These are phyloP conservation scores for Panulirus ornatus DNA, from an alignment of 1,140 invertebrate genomes.

Conservation along the genomic window DNA sequence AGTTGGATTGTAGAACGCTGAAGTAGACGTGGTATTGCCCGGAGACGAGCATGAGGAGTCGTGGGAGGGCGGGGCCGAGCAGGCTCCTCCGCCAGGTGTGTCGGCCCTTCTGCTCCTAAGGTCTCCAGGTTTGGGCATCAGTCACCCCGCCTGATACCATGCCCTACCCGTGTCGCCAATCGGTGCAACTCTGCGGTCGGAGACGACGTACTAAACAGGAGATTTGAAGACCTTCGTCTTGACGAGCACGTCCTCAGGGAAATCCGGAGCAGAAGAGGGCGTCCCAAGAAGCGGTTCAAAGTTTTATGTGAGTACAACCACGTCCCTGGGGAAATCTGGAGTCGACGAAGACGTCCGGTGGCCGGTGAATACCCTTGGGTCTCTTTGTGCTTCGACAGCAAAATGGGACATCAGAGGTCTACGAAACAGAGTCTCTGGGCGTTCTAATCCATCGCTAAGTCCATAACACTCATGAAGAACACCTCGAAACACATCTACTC, in stretches of 20 bases:
- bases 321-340: neutral
- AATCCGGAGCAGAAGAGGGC: neutral
- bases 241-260: neutral
- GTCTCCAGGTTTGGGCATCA: slow-evolving; percentile 31
- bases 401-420: too few species aligned
- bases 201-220: too few species aligned
- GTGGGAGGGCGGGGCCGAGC: slow-evolving; percentile 17
- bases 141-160: slow-evolving; percentile 4
- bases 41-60: slow-evolving; percentile 50
- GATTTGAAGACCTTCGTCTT: neutral
- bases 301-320: too few species aligned
- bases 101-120: neutral
- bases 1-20: slow-evolving; percentile 69
- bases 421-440: too few species aligned
- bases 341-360: neutral
- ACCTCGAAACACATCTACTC: too few species aligned
- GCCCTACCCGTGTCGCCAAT: neutral
- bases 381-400: neutral
- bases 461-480: too few species aligned
- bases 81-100: slow-evolving; percentile 2
- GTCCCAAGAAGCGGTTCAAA: too few species aligned
- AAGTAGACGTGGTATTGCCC: slow-evolving; percentile 68
- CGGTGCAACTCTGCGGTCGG: neutral
- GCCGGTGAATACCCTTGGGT: neutral
- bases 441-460: too few species aligned